Percentiles rank a stretch among this genome's conserved stretches.
Evolutionary conservation across 2,888 invertebrate genomes (phyloP).

Genomic region (Elegia similella): DNA sequence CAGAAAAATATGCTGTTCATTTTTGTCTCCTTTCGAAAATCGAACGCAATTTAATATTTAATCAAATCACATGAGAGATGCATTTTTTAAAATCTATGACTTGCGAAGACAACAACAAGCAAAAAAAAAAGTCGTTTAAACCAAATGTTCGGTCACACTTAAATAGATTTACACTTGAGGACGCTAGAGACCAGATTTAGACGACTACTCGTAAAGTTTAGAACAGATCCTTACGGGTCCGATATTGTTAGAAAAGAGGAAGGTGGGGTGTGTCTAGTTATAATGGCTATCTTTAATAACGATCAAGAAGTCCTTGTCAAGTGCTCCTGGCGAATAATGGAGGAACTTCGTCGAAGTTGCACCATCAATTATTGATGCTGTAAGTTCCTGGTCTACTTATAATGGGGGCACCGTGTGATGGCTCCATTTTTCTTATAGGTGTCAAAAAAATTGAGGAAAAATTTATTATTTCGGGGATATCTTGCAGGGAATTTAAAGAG

Average conservation of each 20-base stretch:
- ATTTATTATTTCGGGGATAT: background rate
- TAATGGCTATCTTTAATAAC: constrained; percentile 22
- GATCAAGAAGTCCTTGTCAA: constrained; percentile 25
- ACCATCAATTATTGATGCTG: constrained; percentile 69
- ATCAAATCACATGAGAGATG: too few species aligned
- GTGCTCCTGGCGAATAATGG: constrained; percentile 24
- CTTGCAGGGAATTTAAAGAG: background rate
- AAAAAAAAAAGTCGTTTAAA: constrained; percentile 15
- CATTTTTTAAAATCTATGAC: too few species aligned
- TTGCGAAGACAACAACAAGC: background rate
- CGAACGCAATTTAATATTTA: constrained; percentile 6
- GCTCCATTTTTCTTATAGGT: constrained; percentile 22
- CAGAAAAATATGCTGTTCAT: background rate
- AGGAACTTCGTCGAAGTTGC: constrained; percentile 42
- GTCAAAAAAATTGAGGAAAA: constrained; percentile 5
- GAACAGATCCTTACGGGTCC: background rate
- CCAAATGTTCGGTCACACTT: constrained; percentile 20
- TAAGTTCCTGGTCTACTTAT: constrained; percentile 28
- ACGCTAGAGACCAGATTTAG: constrained; percentile 6
- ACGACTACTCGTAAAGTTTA: background rate
- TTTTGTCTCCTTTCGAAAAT: background rate
- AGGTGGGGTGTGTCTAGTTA: constrained; percentile 21
- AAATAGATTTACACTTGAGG: constrained; percentile 18
- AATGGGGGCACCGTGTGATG: constrained; percentile 20
- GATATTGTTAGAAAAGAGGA: background rate